These are phyloP conservation scores for Agrochola circellaris DNA, from an alignment of 2,888 invertebrate species.

Conservation along the genomic window DNA sequence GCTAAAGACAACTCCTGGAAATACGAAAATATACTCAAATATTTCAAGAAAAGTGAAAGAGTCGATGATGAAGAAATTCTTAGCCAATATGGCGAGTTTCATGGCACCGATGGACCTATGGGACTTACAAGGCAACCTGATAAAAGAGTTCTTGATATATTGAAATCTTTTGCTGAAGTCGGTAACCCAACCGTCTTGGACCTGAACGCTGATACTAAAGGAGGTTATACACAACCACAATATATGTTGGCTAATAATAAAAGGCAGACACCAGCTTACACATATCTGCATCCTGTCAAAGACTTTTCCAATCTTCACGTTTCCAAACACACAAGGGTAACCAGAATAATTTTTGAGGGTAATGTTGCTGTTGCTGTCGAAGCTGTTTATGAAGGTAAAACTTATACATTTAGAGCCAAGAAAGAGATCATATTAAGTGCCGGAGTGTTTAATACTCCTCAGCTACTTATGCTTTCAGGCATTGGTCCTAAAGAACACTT, in stretches of 20 bases:
- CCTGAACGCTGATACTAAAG: conserved; percentile 32
- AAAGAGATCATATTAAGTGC: conserved; percentile 59
- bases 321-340: conserved; percentile 53
- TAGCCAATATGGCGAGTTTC: conserved; percentile 27
- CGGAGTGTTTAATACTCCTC: conserved; percentile 56
- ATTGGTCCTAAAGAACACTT: conserved; percentile 56
- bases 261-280: conserved; percentile 53
- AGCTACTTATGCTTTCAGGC: conserved; percentile 58
- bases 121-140: conserved; percentile 39
- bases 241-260: conserved; percentile 27
- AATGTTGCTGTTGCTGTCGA: conserved; percentile 51
- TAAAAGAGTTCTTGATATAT: conserved; percentile 23
- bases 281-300: conserved; percentile 46
- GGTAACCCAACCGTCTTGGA: conserved; percentile 52
- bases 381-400: conserved; percentile 29
- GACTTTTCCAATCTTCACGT: conserved; percentile 47
- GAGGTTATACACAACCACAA: conserved; percentile 50
- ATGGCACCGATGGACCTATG: conserved; percentile 54
- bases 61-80: conserved; percentile 30
- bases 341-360: conserved; percentile 51
- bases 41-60: conserved; percentile 49
- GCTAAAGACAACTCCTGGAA: conserved; percentile 43
- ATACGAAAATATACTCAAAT: conserved; percentile 42
- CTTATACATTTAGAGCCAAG: conserved; percentile 40
- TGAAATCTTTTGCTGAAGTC: conserved; percentile 54